Conservation (phyloP, 2,888 invertebrate genomes). For the Pandemis cinnamomeana region DNA sequence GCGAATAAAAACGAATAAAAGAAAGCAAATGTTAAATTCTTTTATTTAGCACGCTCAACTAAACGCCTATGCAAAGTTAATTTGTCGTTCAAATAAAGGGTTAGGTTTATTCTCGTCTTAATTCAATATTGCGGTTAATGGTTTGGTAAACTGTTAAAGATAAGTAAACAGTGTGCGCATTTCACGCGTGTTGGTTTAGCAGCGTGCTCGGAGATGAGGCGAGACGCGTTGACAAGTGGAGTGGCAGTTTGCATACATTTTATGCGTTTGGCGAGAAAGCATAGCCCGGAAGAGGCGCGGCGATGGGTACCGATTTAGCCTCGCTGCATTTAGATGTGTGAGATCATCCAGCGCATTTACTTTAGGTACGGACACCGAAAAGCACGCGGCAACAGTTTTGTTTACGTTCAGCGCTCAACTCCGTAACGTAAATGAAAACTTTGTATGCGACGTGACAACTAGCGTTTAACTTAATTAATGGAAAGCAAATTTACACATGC, state of each 20-base stretch:
- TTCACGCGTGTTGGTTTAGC: constrained; percentile 66
- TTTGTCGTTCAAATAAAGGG: constrained; percentile 47
- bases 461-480: constrained; percentile 40
- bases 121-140: constrained; percentile 62
- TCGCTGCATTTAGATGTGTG: constrained; percentile 76
- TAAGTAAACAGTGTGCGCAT: constrained; percentile 66
- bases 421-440: constrained; percentile 37
- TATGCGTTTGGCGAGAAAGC: constrained; percentile 77
- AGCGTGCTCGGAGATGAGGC: constrained; percentile 58
- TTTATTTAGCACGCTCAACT: constrained; percentile 19
- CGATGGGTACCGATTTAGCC: constrained; percentile 76
- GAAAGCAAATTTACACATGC: constrained; percentile 38
- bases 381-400: constrained; percentile 43
- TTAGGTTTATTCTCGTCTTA: constrained; percentile 50
- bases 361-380: constrained; percentile 46
- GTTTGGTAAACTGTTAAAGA: constrained; percentile 65
- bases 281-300: constrained; percentile 72
- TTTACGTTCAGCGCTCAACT: constrained; percentile 29
- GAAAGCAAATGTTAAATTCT: constrained; percentile 15
- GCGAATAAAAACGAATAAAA: background rate
- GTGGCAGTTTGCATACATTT: constrained; percentile 76
- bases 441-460: constrained; percentile 35
- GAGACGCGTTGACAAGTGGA: constrained; percentile 71
- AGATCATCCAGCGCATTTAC: constrained; percentile 73
- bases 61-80: constrained; percentile 42